phyloP scores from a whole-genome alignment of 1,140 invertebrate genomes.

The Nilaparvata lugens region DNA sequence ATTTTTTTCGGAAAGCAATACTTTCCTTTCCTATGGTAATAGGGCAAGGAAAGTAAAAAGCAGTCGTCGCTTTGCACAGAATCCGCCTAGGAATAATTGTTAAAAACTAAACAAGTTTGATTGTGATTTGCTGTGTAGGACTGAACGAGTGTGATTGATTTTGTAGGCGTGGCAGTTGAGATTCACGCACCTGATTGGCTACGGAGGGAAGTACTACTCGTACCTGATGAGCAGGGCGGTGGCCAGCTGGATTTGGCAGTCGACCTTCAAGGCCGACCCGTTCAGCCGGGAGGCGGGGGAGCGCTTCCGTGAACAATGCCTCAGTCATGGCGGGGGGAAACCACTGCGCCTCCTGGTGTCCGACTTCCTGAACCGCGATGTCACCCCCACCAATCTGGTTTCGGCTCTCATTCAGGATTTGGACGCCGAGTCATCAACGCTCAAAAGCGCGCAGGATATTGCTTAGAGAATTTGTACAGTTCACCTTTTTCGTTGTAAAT shows the following conservation, averaged over 20 bases:
- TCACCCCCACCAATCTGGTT: conserved; percentile 47
- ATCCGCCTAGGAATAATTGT: no score
- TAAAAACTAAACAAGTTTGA: no score
- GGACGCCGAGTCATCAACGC: conserved; percentile 21
- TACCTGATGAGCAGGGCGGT: conserved; percentile 91
- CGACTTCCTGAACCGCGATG: conserved; percentile 58
- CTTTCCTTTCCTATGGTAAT: no score
- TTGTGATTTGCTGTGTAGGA: no score
- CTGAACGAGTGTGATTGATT: not conserved
- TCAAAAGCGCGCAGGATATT: no score
- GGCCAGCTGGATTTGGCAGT: conserved; percentile 89
- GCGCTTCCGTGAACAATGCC: conserved; percentile 62
- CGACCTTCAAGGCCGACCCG: conserved; percentile 75
- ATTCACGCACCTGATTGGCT: conserved; percentile 94
- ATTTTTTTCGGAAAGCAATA: no score
- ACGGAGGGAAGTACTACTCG: conserved; percentile 97
- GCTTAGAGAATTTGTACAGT: no score
- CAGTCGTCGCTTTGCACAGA: no score
- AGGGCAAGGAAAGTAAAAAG: no score
- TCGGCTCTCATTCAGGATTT: conserved; percentile 42
- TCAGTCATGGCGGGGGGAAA: conserved; percentile 82
- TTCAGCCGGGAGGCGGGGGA: conserved; percentile 67
- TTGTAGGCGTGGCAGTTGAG: conserved; percentile 85
- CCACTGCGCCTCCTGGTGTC: conserved; percentile 61
- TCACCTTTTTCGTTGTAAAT: no score